phyloP scores from a whole-genome alignment of 2,888 invertebrate genomes.

The Nycteola revayana region DNA sequence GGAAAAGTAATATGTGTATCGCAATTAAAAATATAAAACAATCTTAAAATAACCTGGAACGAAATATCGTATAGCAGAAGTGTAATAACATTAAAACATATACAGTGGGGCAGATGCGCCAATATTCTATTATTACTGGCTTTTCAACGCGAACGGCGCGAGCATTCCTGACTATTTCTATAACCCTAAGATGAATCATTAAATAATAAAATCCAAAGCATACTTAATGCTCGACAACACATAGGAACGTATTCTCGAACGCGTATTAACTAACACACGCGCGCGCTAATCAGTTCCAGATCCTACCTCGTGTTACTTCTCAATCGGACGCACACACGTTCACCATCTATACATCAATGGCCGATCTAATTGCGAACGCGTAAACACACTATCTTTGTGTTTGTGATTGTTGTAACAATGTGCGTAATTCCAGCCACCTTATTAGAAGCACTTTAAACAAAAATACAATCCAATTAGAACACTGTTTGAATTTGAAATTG shows the following conservation, averaged over 20 bases:
- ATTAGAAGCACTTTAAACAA: conserved; percentile 75
- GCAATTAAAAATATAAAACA: conserved; percentile 79
- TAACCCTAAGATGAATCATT: conserved; percentile 81
- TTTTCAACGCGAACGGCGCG: conserved; percentile 73
- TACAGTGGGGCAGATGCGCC: conserved; percentile 77
- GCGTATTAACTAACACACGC: conserved; percentile 68
- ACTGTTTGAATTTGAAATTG: conserved; percentile 74
- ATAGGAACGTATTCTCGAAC: conserved; percentile 66
- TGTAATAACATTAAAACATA: conserved; percentile 78
- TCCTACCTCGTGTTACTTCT: conserved; percentile 65
- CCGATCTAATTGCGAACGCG: conserved; percentile 73
- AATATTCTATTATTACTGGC: conserved; percentile 81
- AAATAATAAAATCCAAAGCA: conserved; percentile 81
- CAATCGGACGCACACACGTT: conserved; percentile 58
- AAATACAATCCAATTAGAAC: conserved; percentile 80
- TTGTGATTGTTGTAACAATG: conserved; percentile 71
- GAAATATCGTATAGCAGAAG: conserved; percentile 66
- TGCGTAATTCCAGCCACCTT: conserved; percentile 67
- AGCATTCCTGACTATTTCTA: conserved; percentile 80
- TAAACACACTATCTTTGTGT: conserved; percentile 72
- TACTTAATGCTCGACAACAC: conserved; percentile 78
- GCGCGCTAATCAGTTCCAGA: conserved; percentile 75
- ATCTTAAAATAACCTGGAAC: conserved; percentile 69
- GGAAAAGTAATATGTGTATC: conserved; percentile 68
- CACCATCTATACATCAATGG: conserved; percentile 71